phyloP scores from a whole-genome alignment of 2,797 vertebrate genomes.

The Luscinia megarhynchos region DNA sequence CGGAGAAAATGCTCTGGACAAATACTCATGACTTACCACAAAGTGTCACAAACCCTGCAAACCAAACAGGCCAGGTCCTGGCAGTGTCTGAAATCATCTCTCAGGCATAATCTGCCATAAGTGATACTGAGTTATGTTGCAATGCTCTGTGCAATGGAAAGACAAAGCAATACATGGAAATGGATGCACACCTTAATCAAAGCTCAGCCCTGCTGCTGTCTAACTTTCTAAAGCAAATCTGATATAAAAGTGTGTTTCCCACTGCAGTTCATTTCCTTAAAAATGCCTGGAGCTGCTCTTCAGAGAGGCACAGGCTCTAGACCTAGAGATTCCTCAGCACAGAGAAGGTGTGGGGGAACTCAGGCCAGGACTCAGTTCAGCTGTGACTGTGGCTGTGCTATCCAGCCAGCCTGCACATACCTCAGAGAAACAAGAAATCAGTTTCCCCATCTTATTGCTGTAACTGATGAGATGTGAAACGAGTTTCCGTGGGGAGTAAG shows the following conservation, averaged over 20 bases:
- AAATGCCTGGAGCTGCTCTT: neutral
- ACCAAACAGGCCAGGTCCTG: neutral
- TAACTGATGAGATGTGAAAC: slow-evolving; percentile 73
- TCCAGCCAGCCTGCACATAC: neutral
- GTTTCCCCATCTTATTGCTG: slow-evolving; percentile 21
- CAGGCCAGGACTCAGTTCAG: neutral
- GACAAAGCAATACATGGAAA: neutral
- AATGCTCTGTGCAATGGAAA: neutral
- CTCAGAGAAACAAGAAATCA: slow-evolving; percentile 34
- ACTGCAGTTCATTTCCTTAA: neutral
- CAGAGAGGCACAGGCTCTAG: neutral
- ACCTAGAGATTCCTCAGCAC: neutral
- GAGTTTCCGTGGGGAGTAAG: slow-evolving; percentile 47
- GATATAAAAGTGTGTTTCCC: neutral
- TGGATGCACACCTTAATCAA: neutral
- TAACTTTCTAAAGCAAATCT: neutral
- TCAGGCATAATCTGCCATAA: neutral
- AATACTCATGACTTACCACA: neutral
- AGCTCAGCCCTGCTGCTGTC: neutral
- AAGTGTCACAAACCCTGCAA: neutral
- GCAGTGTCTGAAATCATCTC: neutral
- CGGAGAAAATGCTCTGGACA: neutral
- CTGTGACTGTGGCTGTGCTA: neutral
- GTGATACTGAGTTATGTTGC: neutral
- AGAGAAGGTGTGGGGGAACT: neutral